phyloP scores from a whole-genome alignment of 2,888 invertebrate genomes.

The Deilephila elpenor region DNA sequence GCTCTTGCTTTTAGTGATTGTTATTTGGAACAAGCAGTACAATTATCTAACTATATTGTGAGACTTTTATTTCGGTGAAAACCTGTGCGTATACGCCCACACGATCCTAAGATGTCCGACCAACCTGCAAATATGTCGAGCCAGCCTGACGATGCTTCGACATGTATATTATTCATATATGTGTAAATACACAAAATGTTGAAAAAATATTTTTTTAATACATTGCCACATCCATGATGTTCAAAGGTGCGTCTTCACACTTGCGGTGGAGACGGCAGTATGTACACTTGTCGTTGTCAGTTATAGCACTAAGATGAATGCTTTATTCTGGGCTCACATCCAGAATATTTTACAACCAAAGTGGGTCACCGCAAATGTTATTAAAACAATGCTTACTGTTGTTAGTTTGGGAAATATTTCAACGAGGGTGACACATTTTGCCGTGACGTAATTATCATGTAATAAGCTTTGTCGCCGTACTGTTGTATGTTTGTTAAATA shows the following conservation, averaged over 20 bases:
- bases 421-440: background rate
- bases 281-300: slow-evolving; percentile 61
- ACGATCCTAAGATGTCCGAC: too few species aligned
- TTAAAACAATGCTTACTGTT: slow-evolving; percentile 14
- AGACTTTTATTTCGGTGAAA: too few species aligned
- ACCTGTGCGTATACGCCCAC: too few species aligned
- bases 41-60: too few species aligned
- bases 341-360: slow-evolving; percentile 45
- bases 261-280: slow-evolving; percentile 39
- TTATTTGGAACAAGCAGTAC: too few species aligned
- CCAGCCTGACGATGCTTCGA: too few species aligned
- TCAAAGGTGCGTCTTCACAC: background rate
- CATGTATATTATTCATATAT: too few species aligned
- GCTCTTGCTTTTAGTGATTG: too few species aligned
- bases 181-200: too few species aligned
- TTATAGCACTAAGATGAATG: slow-evolving; percentile 64
- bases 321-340: slow-evolving; percentile 55
- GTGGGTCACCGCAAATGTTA: slow-evolving; percentile 34
- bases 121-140: too few species aligned
- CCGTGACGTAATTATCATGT: background rate
- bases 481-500: background rate
- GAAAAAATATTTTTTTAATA: slow-evolving; percentile 13
- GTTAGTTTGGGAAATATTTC: background rate
- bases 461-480: background rate
- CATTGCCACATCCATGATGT: slow-evolving; percentile 26